These are phyloP conservation scores for Embidobia sp. DNA, from an alignment of 2,888 invertebrate genomes.

Conservation along the genomic window DNA sequence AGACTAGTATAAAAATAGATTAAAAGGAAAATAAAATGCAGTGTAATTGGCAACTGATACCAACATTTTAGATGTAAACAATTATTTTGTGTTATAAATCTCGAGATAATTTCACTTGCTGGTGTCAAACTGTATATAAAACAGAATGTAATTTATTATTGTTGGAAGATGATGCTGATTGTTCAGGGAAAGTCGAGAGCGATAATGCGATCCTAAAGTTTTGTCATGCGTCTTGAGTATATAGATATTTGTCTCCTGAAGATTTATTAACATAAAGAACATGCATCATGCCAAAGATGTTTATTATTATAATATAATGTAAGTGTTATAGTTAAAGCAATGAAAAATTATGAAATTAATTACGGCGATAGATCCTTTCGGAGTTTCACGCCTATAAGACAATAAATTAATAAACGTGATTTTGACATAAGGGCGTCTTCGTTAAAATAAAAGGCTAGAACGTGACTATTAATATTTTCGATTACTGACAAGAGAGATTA, in stretches of 20 bases:
- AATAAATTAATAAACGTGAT: too few relatives aligned
- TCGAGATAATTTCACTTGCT: conserved; percentile 59
- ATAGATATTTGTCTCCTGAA: conserved; percentile 58
- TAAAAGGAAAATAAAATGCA: conserved; percentile 30
- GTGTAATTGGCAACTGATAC: conserved; percentile 28
- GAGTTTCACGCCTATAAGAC: too few relatives aligned
- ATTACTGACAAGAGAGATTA: too few relatives aligned
- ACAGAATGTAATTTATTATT: conserved; percentile 63
- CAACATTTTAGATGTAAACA: conserved; percentile 34
- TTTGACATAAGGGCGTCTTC: too few relatives aligned
- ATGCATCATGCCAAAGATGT: conserved; percentile 45
- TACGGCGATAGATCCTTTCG: too few relatives aligned
- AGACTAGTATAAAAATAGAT: conserved; percentile 41
- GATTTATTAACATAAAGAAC: conserved; percentile 55
- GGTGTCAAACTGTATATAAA: conserved; percentile 56
- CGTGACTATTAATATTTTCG: too few relatives aligned
- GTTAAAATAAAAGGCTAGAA: too few relatives aligned
- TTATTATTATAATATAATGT: conserved; percentile 51
- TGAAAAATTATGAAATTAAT: conserved; percentile 15
- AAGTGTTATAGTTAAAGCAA: conserved; percentile 17
- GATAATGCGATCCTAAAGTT: conserved; percentile 59
- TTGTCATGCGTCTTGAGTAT: conserved; percentile 54
- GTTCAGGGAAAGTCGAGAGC: conserved; percentile 62
- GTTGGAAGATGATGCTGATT: conserved; percentile 62
- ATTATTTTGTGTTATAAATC: conserved; percentile 58